Evolutionary conservation across 2,888 invertebrate genomes (phyloP), one percentile per base, ranked within the genome.

Genomic region (Taphrorychus bicolor): DNA sequence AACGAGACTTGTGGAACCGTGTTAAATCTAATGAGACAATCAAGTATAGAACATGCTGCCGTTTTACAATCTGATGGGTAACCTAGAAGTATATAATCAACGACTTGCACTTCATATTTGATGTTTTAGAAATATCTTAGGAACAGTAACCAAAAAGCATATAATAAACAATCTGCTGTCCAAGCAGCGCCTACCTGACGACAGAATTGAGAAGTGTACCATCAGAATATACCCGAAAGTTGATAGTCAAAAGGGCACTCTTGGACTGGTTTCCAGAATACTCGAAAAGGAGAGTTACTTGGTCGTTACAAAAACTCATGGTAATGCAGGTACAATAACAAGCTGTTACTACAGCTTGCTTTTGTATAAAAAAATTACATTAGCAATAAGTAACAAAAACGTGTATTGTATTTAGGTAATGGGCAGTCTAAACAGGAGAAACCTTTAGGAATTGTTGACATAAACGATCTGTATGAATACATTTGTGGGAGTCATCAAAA

Each of bases 211-310:
- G 40, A 49, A 59, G 22, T 63, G 88, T 21, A 81, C 89, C 5
- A 87, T 89, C 72, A 90, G 89, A 76, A 90, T 92, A 76, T 92
- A 89, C 78, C 88, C 90, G 70, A 90, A 89, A 83, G 85, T 93
- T 19, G 84, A 87, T 49, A 82, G 87, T 53, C 81, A 87, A 62
- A n/a, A n/a, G n/a, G 64, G 63, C 48, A 86, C 86, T 3, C 82
- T 95, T 9, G 93, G 93, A 3, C 85, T 86, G 72, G 83, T 94
- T 42, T 93, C 94, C 0, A 85, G 92, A 53, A 87, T 94, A 76
- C 84, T 96, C 53, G 93, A 95, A 78, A 88, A 89, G 51, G 90
- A 95, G 70, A 85, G 90, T 18, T 93, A 89, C 79, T 92, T 91
- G 1, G 83, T 94, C 11, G 87, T 95, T 45, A 81, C 86, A 1